Evolutionary conservation across 2,113 vertebrate species (phyloP).

Genomic region (Cryptoleucopteryx plumbea): DNA sequence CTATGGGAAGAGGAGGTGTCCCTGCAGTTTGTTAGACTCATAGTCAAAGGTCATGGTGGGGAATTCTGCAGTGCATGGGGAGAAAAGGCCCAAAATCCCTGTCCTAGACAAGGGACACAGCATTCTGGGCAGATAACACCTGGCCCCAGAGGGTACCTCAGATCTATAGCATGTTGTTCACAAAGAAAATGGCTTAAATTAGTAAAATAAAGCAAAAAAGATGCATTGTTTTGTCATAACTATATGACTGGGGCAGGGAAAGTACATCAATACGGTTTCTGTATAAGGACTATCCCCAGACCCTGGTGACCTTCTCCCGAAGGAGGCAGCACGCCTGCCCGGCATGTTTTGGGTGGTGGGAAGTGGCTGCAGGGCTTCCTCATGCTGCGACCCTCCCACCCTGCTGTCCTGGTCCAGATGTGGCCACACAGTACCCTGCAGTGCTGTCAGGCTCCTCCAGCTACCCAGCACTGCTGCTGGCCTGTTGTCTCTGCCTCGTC

Average conservation of each 20-base stretch:
- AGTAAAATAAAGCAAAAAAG: background rate
- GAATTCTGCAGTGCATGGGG: background rate
- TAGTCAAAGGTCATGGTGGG: background rate
- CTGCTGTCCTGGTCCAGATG: background rate
- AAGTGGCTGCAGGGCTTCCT: background rate
- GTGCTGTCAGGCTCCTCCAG: background rate
- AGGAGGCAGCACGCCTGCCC: background rate
- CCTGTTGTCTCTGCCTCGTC: background rate
- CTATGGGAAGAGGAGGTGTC: background rate
- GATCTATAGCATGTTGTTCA: background rate
- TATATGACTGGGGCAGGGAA: background rate
- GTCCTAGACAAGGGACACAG: background rate
- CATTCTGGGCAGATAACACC: background rate
- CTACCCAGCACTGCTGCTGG: background rate
- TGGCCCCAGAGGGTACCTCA: background rate
- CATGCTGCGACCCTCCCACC: rapidly evolving
- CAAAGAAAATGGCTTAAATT: background rate
- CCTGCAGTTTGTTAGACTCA: background rate
- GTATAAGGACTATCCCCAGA: background rate
- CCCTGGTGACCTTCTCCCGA: background rate
- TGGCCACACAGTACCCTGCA: background rate
- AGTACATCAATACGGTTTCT: background rate
- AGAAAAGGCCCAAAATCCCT: background rate
- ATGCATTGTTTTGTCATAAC: background rate
- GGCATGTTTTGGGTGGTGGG: background rate